phyloP scores from a whole-genome alignment of 2,113 vertebrate genomes.

The Laterallus jamaicensis region DNA sequence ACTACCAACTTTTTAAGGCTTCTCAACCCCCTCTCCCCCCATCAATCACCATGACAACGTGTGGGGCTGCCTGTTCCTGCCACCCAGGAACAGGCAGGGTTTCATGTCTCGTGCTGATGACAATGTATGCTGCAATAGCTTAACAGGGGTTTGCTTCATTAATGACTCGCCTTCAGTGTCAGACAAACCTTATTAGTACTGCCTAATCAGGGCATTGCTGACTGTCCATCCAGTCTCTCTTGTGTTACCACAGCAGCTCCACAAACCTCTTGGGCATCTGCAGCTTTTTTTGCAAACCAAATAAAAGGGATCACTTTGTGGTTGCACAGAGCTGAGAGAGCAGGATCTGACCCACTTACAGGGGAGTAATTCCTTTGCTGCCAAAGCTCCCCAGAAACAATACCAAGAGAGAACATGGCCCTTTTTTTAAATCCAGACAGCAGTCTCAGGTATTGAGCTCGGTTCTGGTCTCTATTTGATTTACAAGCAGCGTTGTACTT shows the following conservation, averaged over 20 bases:
- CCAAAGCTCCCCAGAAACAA: neutral
- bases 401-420: neutral
- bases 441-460: too few species aligned
- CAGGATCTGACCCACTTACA: neutral
- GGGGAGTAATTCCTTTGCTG: neutral
- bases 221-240: neutral
- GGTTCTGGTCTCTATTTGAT: neutral
- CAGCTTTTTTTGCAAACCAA: neutral
- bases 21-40: neutral
- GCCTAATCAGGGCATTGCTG: neutral
- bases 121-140: accelerated
- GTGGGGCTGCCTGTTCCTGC: neutral
- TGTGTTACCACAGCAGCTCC: neutral
- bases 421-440: neutral
- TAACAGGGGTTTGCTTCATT: neutral
- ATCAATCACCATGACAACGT: accelerated
- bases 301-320: neutral
- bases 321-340: neutral
- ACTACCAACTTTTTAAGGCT: neutral
- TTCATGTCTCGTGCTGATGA: neutral
- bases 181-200: neutral
- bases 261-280: neutral
- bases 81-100: neutral
- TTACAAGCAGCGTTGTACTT: slow-evolving; percentile 66
- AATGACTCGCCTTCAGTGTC: neutral